Base-by-base conservation (phyloP, 2,797 vertebrate genomes). In the Ctenopoma multispine region DNA sequence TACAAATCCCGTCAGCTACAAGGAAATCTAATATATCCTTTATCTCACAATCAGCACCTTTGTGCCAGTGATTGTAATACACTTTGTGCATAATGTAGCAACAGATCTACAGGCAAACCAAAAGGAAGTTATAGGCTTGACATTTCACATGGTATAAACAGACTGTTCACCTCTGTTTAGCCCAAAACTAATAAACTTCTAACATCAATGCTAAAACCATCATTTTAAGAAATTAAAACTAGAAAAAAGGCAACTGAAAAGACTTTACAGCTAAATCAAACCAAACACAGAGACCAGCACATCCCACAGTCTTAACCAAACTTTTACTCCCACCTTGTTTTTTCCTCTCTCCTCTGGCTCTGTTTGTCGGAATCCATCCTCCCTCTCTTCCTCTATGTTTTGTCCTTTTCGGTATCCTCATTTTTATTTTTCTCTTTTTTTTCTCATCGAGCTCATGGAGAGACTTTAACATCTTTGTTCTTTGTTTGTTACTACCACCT, bases 401-500 rank as follows among this genome's bases (percentile, higher is more conserved):
- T 18, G 5, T 69, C 10, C 3, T 41, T n/a, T 8, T 12, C 13
- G 18, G 13, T 18, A 11, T 60, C 3, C 21, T n/a, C 23, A 8
- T 4, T 56, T 29, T 47, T 18, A 7, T 21, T 27, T 54, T 5
- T 4, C 29, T 67, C 41, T 48, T 18, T 8, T 14, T 41, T 23
- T 60, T 6, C 7, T 31, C 29, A 1, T 57, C 7, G 57, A 12
- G 46, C 34, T 71, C 27, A 21, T 18, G 15, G 18, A 63, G 43
- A 57, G 44, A 74, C 66, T 54, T 67, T n/a, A 69, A 64, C 53
- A 46, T 43, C 38, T 51, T 23, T 51, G 64, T 63, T 47, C 57
- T 79, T 67, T 72, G 34, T 76, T 66, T 51, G 71, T 77, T 72
- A 5, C 70, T 1, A 61, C 72, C 65, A 46, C 54, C 14, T 60